Evolutionary conservation across 30 jellyfish, hydroid and myxozoan genomes (phyloP).

Genomic region (Haliclystus octoradiatus): DNA sequence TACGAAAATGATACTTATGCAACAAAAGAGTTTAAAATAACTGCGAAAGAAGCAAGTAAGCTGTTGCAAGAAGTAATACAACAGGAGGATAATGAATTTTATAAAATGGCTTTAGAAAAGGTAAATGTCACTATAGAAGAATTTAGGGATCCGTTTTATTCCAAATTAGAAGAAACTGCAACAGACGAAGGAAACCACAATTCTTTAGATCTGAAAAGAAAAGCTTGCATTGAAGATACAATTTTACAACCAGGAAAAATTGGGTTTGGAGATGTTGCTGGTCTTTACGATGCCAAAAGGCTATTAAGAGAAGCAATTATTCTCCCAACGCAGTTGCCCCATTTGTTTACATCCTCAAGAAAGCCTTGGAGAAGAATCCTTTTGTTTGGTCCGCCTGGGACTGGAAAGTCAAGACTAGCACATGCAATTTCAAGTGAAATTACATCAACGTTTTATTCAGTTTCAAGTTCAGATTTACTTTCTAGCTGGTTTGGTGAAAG

Average conservation of each 20-base stretch:
- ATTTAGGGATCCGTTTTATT: neutral
- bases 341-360: constrained; percentile 57
- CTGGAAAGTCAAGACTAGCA: constrained; percentile 92
- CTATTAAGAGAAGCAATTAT: constrained; percentile 83
- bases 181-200: neutral
- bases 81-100: neutral
- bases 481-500: constrained; percentile 99
- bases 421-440: constrained; percentile 89
- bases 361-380: constrained; percentile 90
- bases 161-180: neutral
- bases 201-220: constrained; percentile 14
- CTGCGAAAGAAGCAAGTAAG: neutral
- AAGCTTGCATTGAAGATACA: constrained; percentile 54
- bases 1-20: neutral
- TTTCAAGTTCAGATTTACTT: constrained; percentile 74
- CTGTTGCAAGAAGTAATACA: neutral
- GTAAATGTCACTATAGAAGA: neutral
- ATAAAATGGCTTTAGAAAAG: neutral
- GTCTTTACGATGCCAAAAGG: constrained; percentile 65
- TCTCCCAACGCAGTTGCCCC: constrained; percentile 86
- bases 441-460: constrained; percentile 83
- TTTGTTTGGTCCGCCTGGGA: constrained; percentile 90
- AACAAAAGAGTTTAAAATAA: neutral
- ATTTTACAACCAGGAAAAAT: constrained; percentile 60
- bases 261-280: constrained; percentile 74